phyloP scores from a whole-genome alignment of 1,140 invertebrate species.

The Muscidifurax raptorellus region DNA sequence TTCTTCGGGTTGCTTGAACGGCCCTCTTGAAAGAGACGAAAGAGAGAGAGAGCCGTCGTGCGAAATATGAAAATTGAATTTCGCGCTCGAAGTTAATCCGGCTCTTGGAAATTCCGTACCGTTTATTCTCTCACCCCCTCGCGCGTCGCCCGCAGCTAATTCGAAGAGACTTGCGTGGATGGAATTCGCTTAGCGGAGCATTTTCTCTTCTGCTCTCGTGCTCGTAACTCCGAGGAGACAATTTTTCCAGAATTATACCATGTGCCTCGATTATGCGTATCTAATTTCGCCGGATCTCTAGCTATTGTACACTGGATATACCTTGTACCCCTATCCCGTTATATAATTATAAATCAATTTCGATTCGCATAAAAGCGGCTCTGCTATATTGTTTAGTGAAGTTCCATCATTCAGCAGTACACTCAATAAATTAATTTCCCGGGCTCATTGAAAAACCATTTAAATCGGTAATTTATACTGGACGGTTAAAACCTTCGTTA shows the following conservation, averaged over 20 bases:
- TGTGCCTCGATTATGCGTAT: background rate
- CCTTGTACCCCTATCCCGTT: too few species aligned
- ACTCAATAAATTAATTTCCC: background rate
- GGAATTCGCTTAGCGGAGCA: background rate
- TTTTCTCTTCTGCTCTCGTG: background rate
- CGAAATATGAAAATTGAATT: constrained; percentile 36
- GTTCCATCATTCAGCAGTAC: too few species aligned
- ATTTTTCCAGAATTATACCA: background rate
- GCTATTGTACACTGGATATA: too few species aligned
- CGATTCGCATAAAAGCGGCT: too few species aligned
- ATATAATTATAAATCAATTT: too few species aligned
- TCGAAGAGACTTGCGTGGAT: background rate
- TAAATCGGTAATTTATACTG: background rate
- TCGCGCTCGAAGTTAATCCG: constrained; percentile 11
- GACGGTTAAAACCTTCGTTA: background rate
- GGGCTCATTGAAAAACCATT: background rate
- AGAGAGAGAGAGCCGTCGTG: background rate
- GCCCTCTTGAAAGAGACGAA: background rate
- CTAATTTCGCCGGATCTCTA: background rate
- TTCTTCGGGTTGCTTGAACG: background rate
- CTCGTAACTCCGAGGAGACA: background rate
- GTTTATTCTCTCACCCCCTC: background rate
- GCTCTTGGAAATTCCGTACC: constrained; percentile 5
- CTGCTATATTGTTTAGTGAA: too few species aligned
- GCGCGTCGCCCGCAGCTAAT: background rate